These are phyloP conservation scores for Arctia plantaginis DNA, from an alignment of 2,888 invertebrate genomes.

Conservation along the genomic window DNA sequence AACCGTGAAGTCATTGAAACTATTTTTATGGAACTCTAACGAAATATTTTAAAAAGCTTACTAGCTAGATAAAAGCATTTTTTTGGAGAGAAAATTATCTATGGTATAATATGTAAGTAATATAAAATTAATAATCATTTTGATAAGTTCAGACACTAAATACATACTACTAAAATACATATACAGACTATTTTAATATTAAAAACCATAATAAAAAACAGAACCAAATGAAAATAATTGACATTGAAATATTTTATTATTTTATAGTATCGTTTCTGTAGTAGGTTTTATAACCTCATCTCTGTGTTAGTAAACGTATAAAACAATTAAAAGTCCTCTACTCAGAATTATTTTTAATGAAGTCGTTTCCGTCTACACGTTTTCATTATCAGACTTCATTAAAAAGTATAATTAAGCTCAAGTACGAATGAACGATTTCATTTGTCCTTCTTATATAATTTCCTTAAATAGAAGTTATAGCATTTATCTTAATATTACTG, in stretches of 20 bases:
- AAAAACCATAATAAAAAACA: too few species aligned
- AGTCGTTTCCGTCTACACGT: neutral
- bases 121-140: too few species aligned
- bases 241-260: neutral
- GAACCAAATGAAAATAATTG: too few species aligned
- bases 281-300: neutral
- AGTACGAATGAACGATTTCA: neutral
- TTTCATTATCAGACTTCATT: neutral
- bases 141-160: too few species aligned
- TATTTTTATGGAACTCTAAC: too few species aligned
- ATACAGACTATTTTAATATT: too few species aligned
- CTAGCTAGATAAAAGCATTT: too few species aligned
- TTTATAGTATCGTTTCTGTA: neutral
- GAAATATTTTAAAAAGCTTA: too few species aligned
- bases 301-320: neutral
- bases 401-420: neutral
- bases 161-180: too few species aligned
- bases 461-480: neutral
- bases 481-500: neutral
- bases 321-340: neutral
- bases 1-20: too few species aligned
- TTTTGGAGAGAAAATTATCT: too few species aligned
- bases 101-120: too few species aligned
- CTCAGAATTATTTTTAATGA: neutral
- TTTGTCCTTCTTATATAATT: neutral